phyloP scores from a whole-genome alignment of 2,797 vertebrate species.

The Garrulus glandarius region DNA sequence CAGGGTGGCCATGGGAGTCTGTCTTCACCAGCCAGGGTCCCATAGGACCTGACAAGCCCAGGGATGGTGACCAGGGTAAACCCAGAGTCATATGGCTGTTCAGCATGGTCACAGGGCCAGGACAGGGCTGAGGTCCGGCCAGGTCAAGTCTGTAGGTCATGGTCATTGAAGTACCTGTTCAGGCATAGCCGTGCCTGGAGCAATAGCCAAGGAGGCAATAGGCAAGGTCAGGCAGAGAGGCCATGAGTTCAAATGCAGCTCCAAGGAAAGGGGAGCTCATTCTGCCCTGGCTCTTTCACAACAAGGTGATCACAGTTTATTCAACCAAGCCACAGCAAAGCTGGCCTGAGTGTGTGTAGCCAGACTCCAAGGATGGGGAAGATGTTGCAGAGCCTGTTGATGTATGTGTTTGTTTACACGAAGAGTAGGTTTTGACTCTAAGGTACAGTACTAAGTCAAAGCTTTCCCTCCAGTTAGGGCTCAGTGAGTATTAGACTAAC shows the following conservation, averaged over 20 bases:
- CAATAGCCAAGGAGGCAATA: not conserved
- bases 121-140: not conserved
- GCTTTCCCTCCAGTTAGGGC: not conserved
- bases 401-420: not conserved
- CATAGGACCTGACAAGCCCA: fast-evolving
- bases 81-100: not conserved
- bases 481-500: not conserved
- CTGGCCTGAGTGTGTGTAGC: not conserved
- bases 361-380: not conserved
- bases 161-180: not conserved
- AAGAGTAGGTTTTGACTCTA: not conserved
- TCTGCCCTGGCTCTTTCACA: not conserved
- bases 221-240: not conserved
- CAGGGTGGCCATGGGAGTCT: not conserved
- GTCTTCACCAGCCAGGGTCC: not conserved
- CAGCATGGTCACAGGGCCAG: fast-evolving
- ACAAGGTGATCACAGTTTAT: not conserved
- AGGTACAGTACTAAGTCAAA: not conserved
- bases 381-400: not conserved
- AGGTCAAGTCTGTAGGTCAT: not conserved
- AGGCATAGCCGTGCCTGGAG: not conserved
- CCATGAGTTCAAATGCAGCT: not conserved
- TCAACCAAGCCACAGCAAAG: not conserved
- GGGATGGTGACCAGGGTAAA: not conserved
- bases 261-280: not conserved